A percentile compares a stretch with the other conserved stretches of the same genome.
These are phyloP conservation scores for Dunckerocampus dactyliophorus DNA, from an alignment of 2,113 vertebrate genomes.

Conservation along the genomic window DNA sequence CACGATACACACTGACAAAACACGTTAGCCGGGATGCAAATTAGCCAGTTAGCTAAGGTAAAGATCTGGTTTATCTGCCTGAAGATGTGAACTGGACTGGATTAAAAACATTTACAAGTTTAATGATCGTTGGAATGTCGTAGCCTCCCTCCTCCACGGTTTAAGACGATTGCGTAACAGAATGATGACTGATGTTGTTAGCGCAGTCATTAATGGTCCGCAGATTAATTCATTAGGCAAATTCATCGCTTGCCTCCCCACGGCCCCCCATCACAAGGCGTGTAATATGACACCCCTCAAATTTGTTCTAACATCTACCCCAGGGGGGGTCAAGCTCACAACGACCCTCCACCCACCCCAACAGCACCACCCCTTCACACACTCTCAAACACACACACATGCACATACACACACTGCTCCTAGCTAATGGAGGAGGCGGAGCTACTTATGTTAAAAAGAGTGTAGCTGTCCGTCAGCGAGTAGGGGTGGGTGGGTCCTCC, in stretches of 20 bases:
- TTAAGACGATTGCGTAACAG: slow-evolving; percentile 24
- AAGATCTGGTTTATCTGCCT: too few relatives aligned
- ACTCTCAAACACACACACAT: slow-evolving; percentile 12
- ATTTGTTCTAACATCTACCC: slow-evolving; percentile 78
- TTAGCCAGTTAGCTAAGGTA: too few relatives aligned
- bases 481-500: slow-evolving; percentile 38
- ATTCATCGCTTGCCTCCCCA: slow-evolving; percentile 64
- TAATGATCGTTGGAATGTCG: neutral
- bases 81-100: neutral
- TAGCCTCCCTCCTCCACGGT: neutral
- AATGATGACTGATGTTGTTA: slow-evolving; percentile 72
- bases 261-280: slow-evolving; percentile 68
- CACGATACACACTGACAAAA: too few relatives aligned
- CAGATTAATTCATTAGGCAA: slow-evolving; percentile 78
- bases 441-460: slow-evolving; percentile 72
- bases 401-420: slow-evolving; percentile 29
- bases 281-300: slow-evolving; percentile 79
- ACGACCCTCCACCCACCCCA: neutral
- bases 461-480: slow-evolving; percentile 65
- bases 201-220: slow-evolving; percentile 60
- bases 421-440: slow-evolving; percentile 72
- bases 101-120: neutral
- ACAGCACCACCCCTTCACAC: slow-evolving; percentile 2
- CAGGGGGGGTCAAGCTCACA: slow-evolving; percentile 42
- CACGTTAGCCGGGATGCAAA: too few relatives aligned